A percentile compares a stretch with the other conserved stretches of the same genome.
Conservation (phyloP, 2,797 vertebrate species). For the Spea hammondii region DNA sequence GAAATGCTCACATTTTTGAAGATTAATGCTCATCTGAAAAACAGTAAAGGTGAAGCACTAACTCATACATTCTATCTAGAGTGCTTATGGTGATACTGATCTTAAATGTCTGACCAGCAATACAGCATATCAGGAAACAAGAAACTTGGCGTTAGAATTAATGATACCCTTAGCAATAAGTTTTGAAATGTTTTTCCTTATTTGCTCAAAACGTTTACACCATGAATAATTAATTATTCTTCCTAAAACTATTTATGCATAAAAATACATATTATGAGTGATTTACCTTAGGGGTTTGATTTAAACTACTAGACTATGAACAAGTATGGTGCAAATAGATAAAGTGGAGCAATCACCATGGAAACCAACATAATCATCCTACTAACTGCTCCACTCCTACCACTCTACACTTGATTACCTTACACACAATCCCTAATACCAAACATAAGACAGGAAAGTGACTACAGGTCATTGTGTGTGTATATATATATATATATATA, state of each 20-base stretch:
- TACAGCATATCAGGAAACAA: not conserved
- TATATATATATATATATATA: constrained; percentile 5
- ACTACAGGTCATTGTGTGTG: constrained; percentile 56
- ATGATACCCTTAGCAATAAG: not conserved
- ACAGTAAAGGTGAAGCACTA: constrained; percentile 63
- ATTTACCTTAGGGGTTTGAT: not conserved
- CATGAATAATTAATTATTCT: not conserved
- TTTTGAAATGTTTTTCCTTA: not conserved
- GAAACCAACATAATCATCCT: not conserved
- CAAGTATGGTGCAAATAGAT: not conserved
- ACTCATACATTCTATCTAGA: constrained; percentile 58
- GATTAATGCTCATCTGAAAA: constrained; percentile 68
- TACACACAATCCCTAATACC: not conserved
- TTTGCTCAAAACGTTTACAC: not conserved
- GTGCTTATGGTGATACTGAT: constrained; percentile 58
- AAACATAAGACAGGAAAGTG: constrained; percentile 61
- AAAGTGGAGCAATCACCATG: too few species aligned
- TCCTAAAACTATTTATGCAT: not conserved
- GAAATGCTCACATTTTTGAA: constrained; percentile 63
- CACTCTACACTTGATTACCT: not conserved
- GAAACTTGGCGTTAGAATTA: not conserved
- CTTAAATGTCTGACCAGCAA: constrained; percentile 40
- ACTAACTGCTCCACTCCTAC: not conserved
- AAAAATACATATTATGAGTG: not conserved
- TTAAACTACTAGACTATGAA: not conserved